Base-by-base conservation (phyloP, 2,113 vertebrate genomes). In the Megaceryle maxima region DNA sequence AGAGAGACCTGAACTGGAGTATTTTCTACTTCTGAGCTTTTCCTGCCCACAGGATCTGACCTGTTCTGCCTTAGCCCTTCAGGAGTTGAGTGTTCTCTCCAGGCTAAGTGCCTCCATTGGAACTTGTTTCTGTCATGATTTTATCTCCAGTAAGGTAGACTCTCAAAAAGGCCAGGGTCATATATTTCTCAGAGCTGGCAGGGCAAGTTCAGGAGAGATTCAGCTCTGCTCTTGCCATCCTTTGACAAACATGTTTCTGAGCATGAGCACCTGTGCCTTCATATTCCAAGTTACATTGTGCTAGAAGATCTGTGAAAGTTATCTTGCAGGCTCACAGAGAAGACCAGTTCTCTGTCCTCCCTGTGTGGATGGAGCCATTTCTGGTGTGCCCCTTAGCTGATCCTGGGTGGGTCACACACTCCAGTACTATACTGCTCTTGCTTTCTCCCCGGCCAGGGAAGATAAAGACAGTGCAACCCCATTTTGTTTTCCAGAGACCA, bases 41-140 rank as follows among this genome's bases (percentile, higher is more conserved):
- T 85, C 26, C 15, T 44, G 4, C 11, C 10, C 29, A 35, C 13
- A 64, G 29, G 6, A 44, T 83, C 41, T 60, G 16, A 39, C 43
- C 19, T 78, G 10, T 66, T 62, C 44, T 59, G 10, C 13, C 10
- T 13, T 21, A 57, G 8, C 4, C 8, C 39, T 43, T 22, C 15
- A 51, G n/a, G 26, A 55, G 5, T 13, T 17, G 12, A 85, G 20
- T 21, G 53, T 21, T 68, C 28, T 17, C 19, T 63, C 11, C 18
- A 50, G 25, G 9, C 10, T 76, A 39, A 1, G 1, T 41, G 75
- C 22, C 5, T 50, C 44, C 9, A 0, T 7, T 66, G 35, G 17
- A 62, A 62, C 7, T 19, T 77, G 19, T 19, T 91, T 83, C 48
- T 80, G 20, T 57, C 11, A 57, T 21, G 9, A 59, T 62, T 92